Percentiles rank a stretch among this genome's conserved stretches.
Evolutionary conservation across 2,113 vertebrate genomes (phyloP).

Genomic region (Microtus ochrogaster): DNA sequence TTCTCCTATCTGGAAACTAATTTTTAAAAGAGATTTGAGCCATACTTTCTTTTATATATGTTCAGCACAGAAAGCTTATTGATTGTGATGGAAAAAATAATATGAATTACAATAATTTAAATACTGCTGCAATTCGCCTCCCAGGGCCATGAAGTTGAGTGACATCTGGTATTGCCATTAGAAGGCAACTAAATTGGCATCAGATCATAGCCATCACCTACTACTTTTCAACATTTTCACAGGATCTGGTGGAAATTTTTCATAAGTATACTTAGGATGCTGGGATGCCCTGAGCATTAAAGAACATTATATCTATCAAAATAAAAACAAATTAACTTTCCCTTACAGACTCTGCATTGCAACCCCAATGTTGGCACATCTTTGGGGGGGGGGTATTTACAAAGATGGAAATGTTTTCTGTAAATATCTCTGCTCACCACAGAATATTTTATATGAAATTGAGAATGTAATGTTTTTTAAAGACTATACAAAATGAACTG

Average conservation of each 20-base stretch:
- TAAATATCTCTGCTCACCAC: background rate
- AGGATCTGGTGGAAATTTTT: conserved; percentile 17
- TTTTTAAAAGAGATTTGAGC: background rate
- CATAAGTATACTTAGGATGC: conserved; percentile 1
- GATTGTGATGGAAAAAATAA: conserved; percentile 28
- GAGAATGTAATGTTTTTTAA: background rate
- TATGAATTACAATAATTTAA: conserved; percentile 25
- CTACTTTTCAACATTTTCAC: conserved; percentile 54
- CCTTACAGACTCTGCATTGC: background rate
- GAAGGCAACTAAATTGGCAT: conserved; percentile 23
- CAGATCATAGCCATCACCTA: conserved; percentile 14
- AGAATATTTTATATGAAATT: conserved; percentile 25
- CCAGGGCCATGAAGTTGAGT: background rate
- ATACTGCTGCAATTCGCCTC: background rate
- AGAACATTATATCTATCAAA: conserved; percentile 38
- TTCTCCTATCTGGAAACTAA: background rate
- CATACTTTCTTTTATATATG: background rate
- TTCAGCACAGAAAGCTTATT: background rate
- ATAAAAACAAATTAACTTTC: conserved; percentile 59
- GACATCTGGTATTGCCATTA: conserved; percentile 25
- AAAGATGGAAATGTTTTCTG: conserved; percentile 36
- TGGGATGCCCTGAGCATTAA: background rate
- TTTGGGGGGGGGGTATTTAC: conserved; percentile 33
- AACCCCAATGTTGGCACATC: background rate
- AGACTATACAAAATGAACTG: conserved; percentile 3